phyloP scores from a whole-genome alignment of 2,797 vertebrate species.

The Alfaro cultratus region DNA sequence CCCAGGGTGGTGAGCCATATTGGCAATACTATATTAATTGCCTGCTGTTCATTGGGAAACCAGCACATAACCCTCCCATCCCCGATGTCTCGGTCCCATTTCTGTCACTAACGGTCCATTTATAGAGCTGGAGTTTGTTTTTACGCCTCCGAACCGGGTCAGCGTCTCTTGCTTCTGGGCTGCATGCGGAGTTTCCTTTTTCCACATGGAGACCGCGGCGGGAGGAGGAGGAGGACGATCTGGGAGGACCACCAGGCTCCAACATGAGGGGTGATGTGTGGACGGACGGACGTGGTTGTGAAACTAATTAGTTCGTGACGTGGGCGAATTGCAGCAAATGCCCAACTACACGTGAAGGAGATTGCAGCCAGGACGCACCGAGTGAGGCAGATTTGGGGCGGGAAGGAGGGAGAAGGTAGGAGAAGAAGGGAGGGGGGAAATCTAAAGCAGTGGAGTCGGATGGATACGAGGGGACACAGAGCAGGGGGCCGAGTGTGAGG shows the following conservation, averaged over 20 bases:
- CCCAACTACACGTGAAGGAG: constrained; percentile 61
- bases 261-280: constrained; percentile 23
- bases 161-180: constrained; percentile 3
- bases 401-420: constrained; percentile 52
- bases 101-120: constrained; percentile 18
- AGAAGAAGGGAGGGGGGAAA: constrained; percentile 35
- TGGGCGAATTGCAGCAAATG: constrained; percentile 77
- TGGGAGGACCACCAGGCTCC: constrained; percentile 16
- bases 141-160: constrained; percentile 21
- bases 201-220: background rate
- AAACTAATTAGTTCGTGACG: constrained; percentile 62
- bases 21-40: no score
- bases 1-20: background rate
- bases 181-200: constrained; percentile 14
- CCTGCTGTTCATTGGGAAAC: background rate
- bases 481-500: constrained; percentile 54
- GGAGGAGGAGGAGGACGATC: background rate
- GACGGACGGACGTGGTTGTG: constrained; percentile 27
- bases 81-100: constrained; percentile 12
- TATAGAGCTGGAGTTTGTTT: constrained; percentile 21
- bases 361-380: constrained; percentile 61
- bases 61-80: background rate
- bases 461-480: constrained; percentile 56
- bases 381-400: constrained; percentile 67
- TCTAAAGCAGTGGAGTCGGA: constrained; percentile 40